A percentile compares a stretch with the other conserved stretches of the same genome.
These are phyloP conservation scores for Delphinus delphis DNA, from an alignment of 2,113 vertebrate genomes.

Conservation along the genomic window DNA sequence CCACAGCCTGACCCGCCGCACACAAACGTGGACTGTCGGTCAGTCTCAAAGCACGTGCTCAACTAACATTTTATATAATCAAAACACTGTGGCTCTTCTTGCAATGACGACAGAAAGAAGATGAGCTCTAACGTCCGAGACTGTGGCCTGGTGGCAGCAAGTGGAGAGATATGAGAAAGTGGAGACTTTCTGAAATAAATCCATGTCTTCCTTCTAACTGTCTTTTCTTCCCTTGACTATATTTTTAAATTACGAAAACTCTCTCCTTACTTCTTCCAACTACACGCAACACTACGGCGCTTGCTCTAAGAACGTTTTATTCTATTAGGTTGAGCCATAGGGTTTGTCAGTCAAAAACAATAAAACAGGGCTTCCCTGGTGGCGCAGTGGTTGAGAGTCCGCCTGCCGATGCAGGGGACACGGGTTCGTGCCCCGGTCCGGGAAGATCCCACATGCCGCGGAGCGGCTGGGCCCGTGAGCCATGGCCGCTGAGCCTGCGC, in stretches of 20 bases:
- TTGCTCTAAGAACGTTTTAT: accelerated
- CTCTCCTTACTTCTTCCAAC: neutral
- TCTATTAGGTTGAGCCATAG: accelerated
- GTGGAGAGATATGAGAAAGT: accelerated
- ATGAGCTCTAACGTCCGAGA: accelerated
- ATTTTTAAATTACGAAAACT: neutral
- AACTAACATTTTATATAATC: neutral
- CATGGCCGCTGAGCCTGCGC: too few species aligned
- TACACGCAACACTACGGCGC: accelerated
- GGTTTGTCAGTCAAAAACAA: neutral
- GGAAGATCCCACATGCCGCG: too few species aligned
- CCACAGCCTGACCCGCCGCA: accelerated
- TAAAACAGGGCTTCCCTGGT: too few species aligned
- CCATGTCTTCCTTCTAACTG: neutral
- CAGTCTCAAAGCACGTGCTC: accelerated
- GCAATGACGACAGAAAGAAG: accelerated
- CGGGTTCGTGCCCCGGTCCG: too few species aligned
- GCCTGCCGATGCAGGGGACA: too few species aligned
- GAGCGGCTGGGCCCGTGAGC: too few species aligned
- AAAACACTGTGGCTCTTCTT: neutral
- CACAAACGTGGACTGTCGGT: accelerated
- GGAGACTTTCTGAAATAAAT: accelerated
- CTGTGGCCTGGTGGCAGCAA: accelerated
- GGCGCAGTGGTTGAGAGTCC: too few species aligned
- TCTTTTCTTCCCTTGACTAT: neutral